phyloP scores from a whole-genome alignment of 2,797 vertebrate genomes.

The Phaenicophaeus curvirostris region DNA sequence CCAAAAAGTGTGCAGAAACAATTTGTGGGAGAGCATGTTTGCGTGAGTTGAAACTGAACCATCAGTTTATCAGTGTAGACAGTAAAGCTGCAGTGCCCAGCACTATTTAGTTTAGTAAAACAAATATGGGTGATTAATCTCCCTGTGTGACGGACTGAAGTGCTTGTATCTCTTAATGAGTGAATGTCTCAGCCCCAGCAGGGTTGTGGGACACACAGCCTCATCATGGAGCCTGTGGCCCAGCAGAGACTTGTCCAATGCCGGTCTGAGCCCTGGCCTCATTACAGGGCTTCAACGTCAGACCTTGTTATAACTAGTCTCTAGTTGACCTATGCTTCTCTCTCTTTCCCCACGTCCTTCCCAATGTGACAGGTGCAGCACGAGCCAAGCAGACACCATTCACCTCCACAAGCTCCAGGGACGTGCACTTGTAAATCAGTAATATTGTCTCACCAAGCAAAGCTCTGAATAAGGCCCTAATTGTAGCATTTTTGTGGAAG shows the following conservation, averaged over 20 bases:
- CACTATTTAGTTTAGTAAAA: not conserved
- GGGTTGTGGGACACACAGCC: fast-evolving
- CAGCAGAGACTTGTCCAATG: fast-evolving
- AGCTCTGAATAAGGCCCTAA: slow-evolving; percentile 46
- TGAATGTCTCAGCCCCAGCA: not conserved
- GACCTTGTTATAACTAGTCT: not conserved
- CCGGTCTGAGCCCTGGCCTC: fast-evolving
- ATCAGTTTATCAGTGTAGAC: fast-evolving
- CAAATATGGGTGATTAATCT: not conserved
- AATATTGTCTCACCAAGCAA: not conserved
- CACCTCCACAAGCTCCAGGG: not conserved
- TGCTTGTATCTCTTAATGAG: not conserved
- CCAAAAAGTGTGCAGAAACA: fast-evolving
- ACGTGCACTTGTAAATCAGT: not conserved
- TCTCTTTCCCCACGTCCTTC: not conserved
- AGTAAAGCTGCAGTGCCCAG: not conserved
- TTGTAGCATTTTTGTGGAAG: slow-evolving; percentile 6
- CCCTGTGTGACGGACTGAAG: fast-evolving
- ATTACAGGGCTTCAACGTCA: fast-evolving
- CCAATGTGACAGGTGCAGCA: not conserved
- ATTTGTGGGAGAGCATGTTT: not conserved
- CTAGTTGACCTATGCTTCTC: not conserved
- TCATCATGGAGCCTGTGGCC: fast-evolving
- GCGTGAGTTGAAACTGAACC: fast-evolving
- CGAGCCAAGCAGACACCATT: not conserved